Percentiles rank a stretch among this genome's conserved stretches.
Conservation (phyloP, 2,888 invertebrate genomes). For the Polietes domitor region DNA sequence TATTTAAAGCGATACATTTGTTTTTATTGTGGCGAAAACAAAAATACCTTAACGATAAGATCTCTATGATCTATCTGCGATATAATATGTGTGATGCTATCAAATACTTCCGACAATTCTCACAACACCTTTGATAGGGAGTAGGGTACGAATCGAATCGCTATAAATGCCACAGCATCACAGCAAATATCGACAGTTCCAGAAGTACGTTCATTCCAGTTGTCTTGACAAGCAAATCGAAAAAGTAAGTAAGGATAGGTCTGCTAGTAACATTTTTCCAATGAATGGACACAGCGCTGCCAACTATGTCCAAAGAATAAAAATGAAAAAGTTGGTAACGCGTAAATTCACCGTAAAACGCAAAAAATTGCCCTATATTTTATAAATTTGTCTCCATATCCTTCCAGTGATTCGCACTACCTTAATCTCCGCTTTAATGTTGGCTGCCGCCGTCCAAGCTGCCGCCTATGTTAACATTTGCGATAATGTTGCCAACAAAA, state of each 20-base stretch:
- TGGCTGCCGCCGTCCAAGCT: not conserved
- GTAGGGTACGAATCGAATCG: not conserved
- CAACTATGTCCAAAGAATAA: too few species aligned
- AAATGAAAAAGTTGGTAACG: too few species aligned
- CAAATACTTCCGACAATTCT: not conserved
- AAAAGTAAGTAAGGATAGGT: not conserved
- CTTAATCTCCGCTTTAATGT: not conserved
- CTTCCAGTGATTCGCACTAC: not conserved
- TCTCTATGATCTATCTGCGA: not conserved
- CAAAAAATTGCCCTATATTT: too few species aligned
- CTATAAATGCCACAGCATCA: constrained; percentile 1
- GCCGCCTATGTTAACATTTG: constrained; percentile 67
- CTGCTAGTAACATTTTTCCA: too few species aligned
- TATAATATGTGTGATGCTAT: not conserved
- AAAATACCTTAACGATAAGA: not conserved
- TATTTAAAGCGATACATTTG: not conserved
- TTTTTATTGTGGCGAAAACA: not conserved
- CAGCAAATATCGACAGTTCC: not conserved
- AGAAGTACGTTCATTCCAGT: not conserved
- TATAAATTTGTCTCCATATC: too few species aligned
- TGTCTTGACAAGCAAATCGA: not conserved
- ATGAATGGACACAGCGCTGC: too few species aligned
- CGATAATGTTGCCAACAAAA: constrained; percentile 62
- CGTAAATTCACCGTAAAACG: too few species aligned
- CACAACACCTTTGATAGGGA: not conserved